Evolutionary conservation across 2,888 invertebrate genomes (phyloP), one percentile per base, ranked within the genome.

Genomic region (Sphinx pinastri): DNA sequence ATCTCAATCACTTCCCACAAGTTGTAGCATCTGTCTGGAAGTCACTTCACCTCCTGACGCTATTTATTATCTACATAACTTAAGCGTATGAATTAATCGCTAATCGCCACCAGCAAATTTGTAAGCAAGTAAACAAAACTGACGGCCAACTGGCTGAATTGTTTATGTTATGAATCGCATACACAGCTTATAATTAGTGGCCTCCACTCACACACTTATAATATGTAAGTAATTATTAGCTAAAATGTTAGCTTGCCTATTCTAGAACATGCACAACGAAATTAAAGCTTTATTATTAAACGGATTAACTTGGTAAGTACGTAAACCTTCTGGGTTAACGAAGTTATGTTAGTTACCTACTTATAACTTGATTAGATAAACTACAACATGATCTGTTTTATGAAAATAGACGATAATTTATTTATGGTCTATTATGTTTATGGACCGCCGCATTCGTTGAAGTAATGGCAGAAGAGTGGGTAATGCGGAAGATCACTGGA

Each of bases 261-360:
- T 13, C 58, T 58, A 1, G 16, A 49, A 63, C 49, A n/a, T 31
- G 49, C 49, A 60, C 47, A 60, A 60, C 60, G 19, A 47, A 49
- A 49, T 63, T 63, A 63, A 63, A 19, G 49, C 19, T 63, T 63
- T 19, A 63, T 49, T 63, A 63, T 63, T 63, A 63, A 63, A 63
- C 12, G 63, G 47, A 60, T 60, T 60, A 60, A 45, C 45, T 63
- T 45, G 16, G 45, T 60, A 49, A 49, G 63, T 47, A 19, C 19
- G 47, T 19, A 14, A 52, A 7, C 19, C 19, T 19, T 2, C 6
- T 47, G 19, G 49, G 63, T 16, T 10, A 16, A 45, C 47, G 19
- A 49, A 63, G 49, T 63, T 49, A 47, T 19, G 19, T 55, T 13
- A 19, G 45, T 25, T 25, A 25, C 25, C 25, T 25, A 25, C 25